Evolutionary conservation across 2,888 invertebrate genomes (phyloP).

Genomic region (Synanthedon andrenaeformis): DNA sequence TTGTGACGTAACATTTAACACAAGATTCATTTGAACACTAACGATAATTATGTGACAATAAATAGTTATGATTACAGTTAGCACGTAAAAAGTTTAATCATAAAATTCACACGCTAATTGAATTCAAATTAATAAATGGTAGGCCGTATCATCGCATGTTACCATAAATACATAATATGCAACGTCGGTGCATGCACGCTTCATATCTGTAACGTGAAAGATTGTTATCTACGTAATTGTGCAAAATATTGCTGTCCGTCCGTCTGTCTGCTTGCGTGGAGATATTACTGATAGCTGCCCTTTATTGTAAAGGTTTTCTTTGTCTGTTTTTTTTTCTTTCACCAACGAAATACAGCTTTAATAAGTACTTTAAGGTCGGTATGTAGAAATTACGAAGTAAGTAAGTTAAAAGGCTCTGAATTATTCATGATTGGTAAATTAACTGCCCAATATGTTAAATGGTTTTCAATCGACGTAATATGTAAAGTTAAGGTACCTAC

Average conservation of each 20-base stretch:
- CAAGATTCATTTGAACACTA: too few species aligned
- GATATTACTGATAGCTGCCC: conserved; percentile 22
- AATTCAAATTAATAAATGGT: neutral
- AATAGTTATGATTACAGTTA: neutral
- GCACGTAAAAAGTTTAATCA: neutral
- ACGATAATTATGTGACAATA: neutral
- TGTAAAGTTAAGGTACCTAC: conserved; percentile 12
- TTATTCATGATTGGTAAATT: neutral
- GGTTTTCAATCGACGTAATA: neutral
- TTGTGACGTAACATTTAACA: too few species aligned
- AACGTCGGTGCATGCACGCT: conserved; percentile 27
- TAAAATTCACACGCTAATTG: neutral
- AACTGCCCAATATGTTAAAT: neutral
- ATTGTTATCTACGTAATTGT: conserved; percentile 55
- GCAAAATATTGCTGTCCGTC: conserved; percentile 44
- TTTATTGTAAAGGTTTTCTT: conserved; percentile 13
- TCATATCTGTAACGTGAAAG: conserved; percentile 34
- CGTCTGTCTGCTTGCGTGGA: conserved; percentile 34
- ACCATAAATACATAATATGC: conserved; percentile 10
- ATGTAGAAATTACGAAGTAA: neutral
- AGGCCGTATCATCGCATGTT: neutral
- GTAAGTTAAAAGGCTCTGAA: neutral
- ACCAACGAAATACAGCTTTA: neutral
- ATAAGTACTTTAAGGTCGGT: neutral
- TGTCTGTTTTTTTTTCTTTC: conserved; percentile 3